Base-by-base conservation (phyloP, 2,797 vertebrate species). In the Cheirogaleus major region DNA sequence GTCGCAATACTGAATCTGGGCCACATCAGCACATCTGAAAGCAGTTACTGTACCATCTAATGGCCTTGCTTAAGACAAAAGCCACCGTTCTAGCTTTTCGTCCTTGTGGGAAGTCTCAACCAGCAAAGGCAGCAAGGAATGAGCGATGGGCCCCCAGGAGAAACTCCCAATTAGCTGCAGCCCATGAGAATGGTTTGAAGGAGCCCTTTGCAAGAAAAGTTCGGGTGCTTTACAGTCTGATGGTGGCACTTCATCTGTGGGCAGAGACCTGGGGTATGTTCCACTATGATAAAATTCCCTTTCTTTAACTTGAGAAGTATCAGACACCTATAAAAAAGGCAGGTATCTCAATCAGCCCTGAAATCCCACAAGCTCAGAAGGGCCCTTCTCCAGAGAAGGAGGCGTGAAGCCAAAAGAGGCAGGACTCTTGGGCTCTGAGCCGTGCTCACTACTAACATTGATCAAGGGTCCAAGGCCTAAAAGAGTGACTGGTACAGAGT, bases 11-110 rank as follows among this genome's bases (percentile, higher is more conserved):
- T 13, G 76, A 80, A 80, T 61, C 38, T 23, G 30, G 76, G 76
- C 72, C 72, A 73, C 93, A 63, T 48, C 81, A 22, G 81, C 61
- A 55, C 87, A 76, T 87, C 82, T 84, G 83, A 97, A 94, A 93
- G 89, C 70, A 84, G 87, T 84, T 69, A 18, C 83, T 91, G 32
- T 82, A 84, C 57, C 83, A 83, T 52, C 59, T 27, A 82, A 81
- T 32, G 32, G 86, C 61, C 79, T 41, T 32, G 15, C n/a, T 81
- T 25, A 91, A 59, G 38, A 96, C 75, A 89, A 97, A 97, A 87
- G 76, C 38, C 61, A 55, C 87, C 84, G 41, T 80, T 81, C 30
- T 12, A 72, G 70, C 79, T 87, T 72, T 89, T 38, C 43, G 23
- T 32, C 52, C 78, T 82, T 32, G 57, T 50, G 57, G 93, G 63